Evolutionary conservation across 2,113 vertebrate species (phyloP).

Genomic region (Phylloscopus whistleri): DNA sequence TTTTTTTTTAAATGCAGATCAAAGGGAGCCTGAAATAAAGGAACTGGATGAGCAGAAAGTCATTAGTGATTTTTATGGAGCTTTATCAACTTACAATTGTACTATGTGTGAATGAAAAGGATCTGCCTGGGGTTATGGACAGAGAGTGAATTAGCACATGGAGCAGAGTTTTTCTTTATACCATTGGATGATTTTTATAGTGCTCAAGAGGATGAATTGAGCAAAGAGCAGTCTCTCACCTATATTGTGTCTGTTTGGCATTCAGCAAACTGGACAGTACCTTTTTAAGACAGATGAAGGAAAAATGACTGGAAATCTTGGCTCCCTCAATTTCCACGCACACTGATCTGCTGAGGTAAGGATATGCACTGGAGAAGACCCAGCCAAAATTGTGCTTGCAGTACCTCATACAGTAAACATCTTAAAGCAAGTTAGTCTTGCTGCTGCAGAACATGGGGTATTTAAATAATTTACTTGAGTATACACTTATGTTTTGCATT

Average conservation of each 20-base stretch:
- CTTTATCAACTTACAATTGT: neutral
- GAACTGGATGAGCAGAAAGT: neutral
- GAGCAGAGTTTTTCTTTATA: neutral
- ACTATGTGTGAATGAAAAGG: neutral
- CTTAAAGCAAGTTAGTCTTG: neutral
- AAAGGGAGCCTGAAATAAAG: neutral
- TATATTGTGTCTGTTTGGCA: neutral
- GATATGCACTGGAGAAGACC: neutral
- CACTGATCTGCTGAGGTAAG: neutral
- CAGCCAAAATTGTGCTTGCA: neutral
- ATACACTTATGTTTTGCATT: neutral
- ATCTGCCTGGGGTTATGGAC: neutral
- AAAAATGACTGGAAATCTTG: neutral
- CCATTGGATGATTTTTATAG: neutral
- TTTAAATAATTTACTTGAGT: neutral
- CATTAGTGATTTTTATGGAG: neutral
- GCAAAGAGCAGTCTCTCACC: neutral
- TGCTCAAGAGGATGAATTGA: neutral
- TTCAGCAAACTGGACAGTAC: neutral
- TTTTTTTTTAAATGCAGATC: neutral
- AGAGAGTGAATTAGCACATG: neutral
- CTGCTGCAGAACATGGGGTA: neutral
- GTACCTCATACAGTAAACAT: neutral
- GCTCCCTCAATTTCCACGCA: neutral
- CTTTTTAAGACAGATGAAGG: neutral